A percentile compares a stretch with the other conserved stretches of the same genome.
Evolutionary conservation across 2,888 invertebrate species (phyloP).

Genomic region (Apamea sordens): DNA sequence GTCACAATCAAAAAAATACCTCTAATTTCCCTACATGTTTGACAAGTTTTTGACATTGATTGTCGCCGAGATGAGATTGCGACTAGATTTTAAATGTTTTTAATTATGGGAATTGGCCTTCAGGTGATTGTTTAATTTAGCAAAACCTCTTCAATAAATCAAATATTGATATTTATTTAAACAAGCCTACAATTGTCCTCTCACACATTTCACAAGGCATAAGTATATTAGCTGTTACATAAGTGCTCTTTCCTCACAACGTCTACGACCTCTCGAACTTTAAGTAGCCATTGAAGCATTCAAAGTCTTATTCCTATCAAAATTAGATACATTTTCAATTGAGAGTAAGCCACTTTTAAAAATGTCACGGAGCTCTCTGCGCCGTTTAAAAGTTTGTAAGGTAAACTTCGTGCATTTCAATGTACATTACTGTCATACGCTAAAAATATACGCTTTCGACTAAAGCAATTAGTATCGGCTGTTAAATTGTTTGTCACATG

Average conservation of each 20-base stretch:
- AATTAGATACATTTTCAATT: conserved; percentile 45
- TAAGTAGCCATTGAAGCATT: conserved; percentile 45
- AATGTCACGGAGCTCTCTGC: conserved; percentile 51
- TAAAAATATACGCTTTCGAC: conserved; percentile 50
- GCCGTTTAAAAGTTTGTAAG: conserved; percentile 45
- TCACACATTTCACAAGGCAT: conserved; percentile 49
- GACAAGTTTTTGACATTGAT: background rate
- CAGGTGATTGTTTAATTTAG: background rate
- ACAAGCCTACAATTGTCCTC: conserved; percentile 27
- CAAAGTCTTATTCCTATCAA: conserved; percentile 22
- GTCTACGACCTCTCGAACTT: conserved; percentile 65
- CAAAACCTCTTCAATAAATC: conserved; percentile 1
- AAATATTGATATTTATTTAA: conserved; percentile 21
- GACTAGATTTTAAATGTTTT: background rate
- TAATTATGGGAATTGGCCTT: background rate
- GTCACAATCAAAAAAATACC: background rate
- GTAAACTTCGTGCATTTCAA: conserved; percentile 50
- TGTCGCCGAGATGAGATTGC: background rate
- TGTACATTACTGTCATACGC: conserved; percentile 33
- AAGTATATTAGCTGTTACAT: conserved; percentile 56
- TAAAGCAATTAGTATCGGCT: conserved; percentile 46
- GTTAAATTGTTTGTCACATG: conserved; percentile 23
- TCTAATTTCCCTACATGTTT: background rate
- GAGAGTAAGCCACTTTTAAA: conserved; percentile 27
- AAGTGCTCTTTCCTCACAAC: conserved; percentile 59